Evolutionary conservation across 1,140 invertebrate genomes (phyloP), one percentile per base, ranked within the genome.

Genomic region (Lepidotrigona ventralis): DNA sequence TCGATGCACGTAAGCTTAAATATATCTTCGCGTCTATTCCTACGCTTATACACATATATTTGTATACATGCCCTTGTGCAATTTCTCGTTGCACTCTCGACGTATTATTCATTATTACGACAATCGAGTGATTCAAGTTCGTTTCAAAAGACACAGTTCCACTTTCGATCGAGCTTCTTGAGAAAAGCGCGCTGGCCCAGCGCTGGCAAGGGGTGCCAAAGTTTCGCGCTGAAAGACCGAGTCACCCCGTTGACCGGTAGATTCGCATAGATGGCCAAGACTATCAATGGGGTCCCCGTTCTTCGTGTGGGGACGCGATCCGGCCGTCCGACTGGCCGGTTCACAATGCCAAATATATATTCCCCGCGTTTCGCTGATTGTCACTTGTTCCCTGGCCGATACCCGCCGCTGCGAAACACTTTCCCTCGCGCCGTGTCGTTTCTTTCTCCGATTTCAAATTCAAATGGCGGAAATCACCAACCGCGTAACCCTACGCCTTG

Each of bases 401-500:
- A 58, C 60, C 51, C 19, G 66, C 66, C 80, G 15, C 69, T 26
- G 63, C 64, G 23, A 46, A 83, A n/a, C 60, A 9, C 17, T 51
- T 79, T 85, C 74, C 73, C 64, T 78, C 77, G 26, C 58, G 63
- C 39, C 70, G 71, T 56, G 63, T 29, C 70, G 71, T 56, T 39
- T 85, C 86, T 83, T 84, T 90, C 84, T 90, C 81, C 60, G 51
- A 70, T 90, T 91, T 88, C 83, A 88, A 90, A 92, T 92, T 93
- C 85, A 91, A 92, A 93, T 91, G 82, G 70, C 86, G 84, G 81
- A 90, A 91, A 90, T 90, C 71, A 85, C 87, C 78, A 81, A 70
- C 86, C 86, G 86, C 71, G 93, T 94, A 94, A 94, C 93, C 91
- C 91, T 93, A 94, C 89, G 90, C 93, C 93, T 94, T 94, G 93